Percentiles rank a stretch among this genome's conserved stretches.
Evolutionary conservation across 1,140 invertebrate genomes (phyloP).

Genomic region (Drosophila bipectinata): DNA sequence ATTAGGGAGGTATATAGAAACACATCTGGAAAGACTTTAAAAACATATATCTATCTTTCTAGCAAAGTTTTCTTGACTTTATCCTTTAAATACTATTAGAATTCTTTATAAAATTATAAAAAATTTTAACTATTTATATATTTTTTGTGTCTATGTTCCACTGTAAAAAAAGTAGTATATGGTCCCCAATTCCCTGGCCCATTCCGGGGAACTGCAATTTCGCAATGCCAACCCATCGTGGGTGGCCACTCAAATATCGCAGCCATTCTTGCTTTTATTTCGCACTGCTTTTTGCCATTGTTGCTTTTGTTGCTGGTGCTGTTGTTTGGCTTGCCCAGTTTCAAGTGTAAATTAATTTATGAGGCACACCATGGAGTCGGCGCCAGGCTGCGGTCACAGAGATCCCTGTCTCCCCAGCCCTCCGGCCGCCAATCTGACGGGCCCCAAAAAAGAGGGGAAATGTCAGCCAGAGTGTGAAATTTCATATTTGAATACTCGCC

Average conservation of each 20-base stretch:
- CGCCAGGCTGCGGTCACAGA: constrained; percentile 61
- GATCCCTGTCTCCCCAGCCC: constrained; percentile 1
- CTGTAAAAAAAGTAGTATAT: not conserved
- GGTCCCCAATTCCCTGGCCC: constrained; percentile 14
- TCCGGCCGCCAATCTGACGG: constrained; percentile 2
- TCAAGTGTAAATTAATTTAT: constrained; percentile 82
- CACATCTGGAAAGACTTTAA: no score
- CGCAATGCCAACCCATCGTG: constrained; percentile 38
- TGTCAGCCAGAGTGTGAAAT: constrained; percentile 78
- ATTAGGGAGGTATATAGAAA: no score
- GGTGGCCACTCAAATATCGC: constrained; percentile 32
- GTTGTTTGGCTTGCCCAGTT: constrained; percentile 61
- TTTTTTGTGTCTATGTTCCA: not conserved
- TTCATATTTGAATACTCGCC: constrained; percentile 70
- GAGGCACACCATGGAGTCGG: constrained; percentile 70
- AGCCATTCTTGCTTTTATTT: constrained; percentile 34
- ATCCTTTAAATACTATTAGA: no score
- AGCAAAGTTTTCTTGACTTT: no score
- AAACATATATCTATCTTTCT: no score
- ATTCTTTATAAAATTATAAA: no score
- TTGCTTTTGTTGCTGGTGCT: constrained; percentile 30
- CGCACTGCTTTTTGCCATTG: constrained; percentile 6
- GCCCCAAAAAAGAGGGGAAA: constrained; percentile 49
- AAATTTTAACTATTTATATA: no score
- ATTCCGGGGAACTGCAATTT: constrained; percentile 30